Evolutionary conservation across 2,113 vertebrate species (phyloP).

Genomic region (Poicephalus meyeri): DNA sequence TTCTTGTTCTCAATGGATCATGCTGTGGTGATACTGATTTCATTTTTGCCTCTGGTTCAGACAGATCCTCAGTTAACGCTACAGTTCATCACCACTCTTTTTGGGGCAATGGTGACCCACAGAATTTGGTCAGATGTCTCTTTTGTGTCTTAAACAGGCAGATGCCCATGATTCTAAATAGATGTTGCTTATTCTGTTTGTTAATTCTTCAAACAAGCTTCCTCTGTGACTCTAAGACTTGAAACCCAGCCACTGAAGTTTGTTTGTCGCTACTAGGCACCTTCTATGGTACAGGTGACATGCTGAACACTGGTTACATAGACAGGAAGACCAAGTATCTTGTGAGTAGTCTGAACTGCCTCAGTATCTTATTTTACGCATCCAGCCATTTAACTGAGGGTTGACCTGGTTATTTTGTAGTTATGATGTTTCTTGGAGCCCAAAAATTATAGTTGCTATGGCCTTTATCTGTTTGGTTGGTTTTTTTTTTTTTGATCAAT

Average conservation of each 20-base stretch:
- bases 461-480: background rate
- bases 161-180: background rate
- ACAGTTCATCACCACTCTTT: background rate
- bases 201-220: background rate
- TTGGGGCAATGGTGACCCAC: background rate
- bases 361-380: background rate
- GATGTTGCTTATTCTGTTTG: background rate
- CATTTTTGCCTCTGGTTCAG: background rate
- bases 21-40: background rate
- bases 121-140: background rate
- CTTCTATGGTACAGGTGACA: background rate
- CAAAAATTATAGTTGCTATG: background rate
- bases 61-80: background rate
- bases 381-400: background rate
- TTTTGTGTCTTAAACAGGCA: background rate
- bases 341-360: background rate
- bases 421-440: background rate
- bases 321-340: background rate
- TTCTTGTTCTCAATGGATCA: background rate
- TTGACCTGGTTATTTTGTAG: background rate
- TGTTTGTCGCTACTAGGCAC: background rate
- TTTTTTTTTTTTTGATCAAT: background rate
- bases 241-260: background rate
- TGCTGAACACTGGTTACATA: background rate
- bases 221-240: background rate